These are phyloP conservation scores for Coendou prehensilis DNA, from an alignment of 2,797 vertebrate genomes.

Conservation along the genomic window DNA sequence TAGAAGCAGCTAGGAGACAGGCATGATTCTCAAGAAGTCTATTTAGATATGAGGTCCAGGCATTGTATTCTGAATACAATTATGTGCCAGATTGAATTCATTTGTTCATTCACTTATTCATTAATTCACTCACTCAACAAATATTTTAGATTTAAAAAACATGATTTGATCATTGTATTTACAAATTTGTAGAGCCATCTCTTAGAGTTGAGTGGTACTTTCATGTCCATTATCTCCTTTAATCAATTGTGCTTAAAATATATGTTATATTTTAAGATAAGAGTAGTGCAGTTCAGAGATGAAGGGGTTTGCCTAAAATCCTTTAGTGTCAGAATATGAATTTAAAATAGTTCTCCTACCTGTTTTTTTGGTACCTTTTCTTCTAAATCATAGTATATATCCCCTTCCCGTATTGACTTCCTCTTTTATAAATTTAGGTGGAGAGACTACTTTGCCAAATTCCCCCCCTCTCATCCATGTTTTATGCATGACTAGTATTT, in stretches of 20 bases:
- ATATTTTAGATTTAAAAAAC: not conserved
- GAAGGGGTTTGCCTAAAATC: not conserved
- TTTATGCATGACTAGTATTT: constrained; percentile 32
- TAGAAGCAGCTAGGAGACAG: not conserved
- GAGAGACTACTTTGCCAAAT: constrained; percentile 39
- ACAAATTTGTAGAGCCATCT: not conserved
- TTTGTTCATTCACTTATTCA: not conserved
- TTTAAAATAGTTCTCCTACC: not conserved
- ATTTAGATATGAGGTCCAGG: not conserved
- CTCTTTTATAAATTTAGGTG: constrained; percentile 27
- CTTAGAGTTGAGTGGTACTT: not conserved
- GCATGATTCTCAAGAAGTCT: not conserved
- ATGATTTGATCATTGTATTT: constrained; percentile 18
- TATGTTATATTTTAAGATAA: constrained; percentile 48
- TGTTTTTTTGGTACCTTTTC: not conserved
- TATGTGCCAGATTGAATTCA: not conserved
- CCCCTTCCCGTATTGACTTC: not conserved
- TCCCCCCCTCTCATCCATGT: not conserved
- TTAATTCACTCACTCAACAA: not conserved
- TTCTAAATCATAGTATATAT: not conserved
- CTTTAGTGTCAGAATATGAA: not conserved
- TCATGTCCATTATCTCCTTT: constrained; percentile 32
- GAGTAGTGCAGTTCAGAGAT: not conserved
- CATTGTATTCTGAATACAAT: not conserved
- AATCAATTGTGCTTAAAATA: not conserved